A percentile compares a stretch with the other conserved stretches of the same genome.
These are phyloP conservation scores for Procavia capensis DNA, from an alignment of 2,113 vertebrate genomes.

Conservation along the genomic window DNA sequence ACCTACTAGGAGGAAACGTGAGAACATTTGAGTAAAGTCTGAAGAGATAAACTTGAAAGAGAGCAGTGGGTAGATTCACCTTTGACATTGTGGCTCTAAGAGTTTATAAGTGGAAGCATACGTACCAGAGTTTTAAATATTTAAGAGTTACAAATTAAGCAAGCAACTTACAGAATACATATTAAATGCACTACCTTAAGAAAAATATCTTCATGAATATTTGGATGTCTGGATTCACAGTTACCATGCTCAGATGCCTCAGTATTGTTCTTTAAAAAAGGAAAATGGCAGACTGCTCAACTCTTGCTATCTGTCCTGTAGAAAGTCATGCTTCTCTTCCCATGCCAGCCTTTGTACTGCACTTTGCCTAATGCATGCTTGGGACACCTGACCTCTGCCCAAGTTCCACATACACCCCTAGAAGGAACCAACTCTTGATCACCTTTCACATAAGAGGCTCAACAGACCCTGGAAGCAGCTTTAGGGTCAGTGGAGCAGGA, in stretches of 20 bases:
- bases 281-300: not conserved
- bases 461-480: not conserved
- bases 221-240: not conserved
- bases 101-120: not conserved
- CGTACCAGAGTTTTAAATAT: not conserved
- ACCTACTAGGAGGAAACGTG: not conserved
- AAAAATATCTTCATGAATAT: not conserved
- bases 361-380: not conserved
- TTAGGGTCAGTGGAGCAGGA: not conserved
- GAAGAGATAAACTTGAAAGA: not conserved
- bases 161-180: not conserved
- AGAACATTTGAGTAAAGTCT: not conserved
- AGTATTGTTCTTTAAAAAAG: not conserved
- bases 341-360: not conserved
- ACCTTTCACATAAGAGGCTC: not conserved
- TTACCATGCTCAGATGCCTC: not conserved
- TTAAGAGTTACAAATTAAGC: not conserved
- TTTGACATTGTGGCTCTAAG: not conserved
- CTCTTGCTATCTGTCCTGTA: rapidly evolving
- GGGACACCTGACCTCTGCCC: not conserved
- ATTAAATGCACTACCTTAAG: not conserved
- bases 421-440: not conserved
- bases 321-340: not conserved
- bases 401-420: not conserved
- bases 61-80: not conserved